phyloP scores from a whole-genome alignment of 2,888 invertebrate genomes.

The Labia minor region DNA sequence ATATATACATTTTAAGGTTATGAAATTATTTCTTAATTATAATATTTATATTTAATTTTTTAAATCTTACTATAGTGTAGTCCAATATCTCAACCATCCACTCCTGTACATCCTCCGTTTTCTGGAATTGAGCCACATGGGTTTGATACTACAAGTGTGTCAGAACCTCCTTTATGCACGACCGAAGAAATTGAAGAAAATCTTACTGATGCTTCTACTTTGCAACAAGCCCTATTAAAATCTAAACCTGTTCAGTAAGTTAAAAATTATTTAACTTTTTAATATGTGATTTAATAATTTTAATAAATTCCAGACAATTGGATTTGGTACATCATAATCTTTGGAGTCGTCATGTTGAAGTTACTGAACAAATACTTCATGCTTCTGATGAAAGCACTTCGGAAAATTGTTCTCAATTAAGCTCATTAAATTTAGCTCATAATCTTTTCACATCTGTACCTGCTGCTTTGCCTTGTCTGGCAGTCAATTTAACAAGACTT shows the following conservation, averaged over 20 bases:
- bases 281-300: slow-evolving; percentile 8
- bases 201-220: slow-evolving; percentile 24
- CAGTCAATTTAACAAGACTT: slow-evolving; percentile 71
- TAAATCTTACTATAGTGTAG: not conserved
- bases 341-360: slow-evolving; percentile 55
- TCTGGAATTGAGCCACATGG: not conserved
- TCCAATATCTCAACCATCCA: not conserved
- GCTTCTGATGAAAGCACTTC: slow-evolving; percentile 43
- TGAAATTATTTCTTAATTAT: too few relatives aligned
- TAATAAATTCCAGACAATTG: slow-evolving; percentile 32
- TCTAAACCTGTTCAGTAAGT: slow-evolving; percentile 25
- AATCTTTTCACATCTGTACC: slow-evolving; percentile 85
- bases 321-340: slow-evolving; percentile 65
- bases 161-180: slow-evolving; percentile 22
- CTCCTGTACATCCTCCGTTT: not conserved
- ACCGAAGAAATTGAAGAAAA: slow-evolving; percentile 24
- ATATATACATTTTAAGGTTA: too few relatives aligned
- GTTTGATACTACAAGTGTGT: slow-evolving; percentile 22
- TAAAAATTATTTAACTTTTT: slow-evolving; percentile 7
- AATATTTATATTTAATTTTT: too few relatives aligned
- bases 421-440: slow-evolving; percentile 75
- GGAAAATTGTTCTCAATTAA: slow-evolving; percentile 52
- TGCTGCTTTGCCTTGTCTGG: slow-evolving; percentile 77
- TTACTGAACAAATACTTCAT: slow-evolving; percentile 51
- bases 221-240: slow-evolving; percentile 24